phyloP scores from a whole-genome alignment of 2,888 invertebrate genomes.

The Troglohyphantes excavatus region DNA sequence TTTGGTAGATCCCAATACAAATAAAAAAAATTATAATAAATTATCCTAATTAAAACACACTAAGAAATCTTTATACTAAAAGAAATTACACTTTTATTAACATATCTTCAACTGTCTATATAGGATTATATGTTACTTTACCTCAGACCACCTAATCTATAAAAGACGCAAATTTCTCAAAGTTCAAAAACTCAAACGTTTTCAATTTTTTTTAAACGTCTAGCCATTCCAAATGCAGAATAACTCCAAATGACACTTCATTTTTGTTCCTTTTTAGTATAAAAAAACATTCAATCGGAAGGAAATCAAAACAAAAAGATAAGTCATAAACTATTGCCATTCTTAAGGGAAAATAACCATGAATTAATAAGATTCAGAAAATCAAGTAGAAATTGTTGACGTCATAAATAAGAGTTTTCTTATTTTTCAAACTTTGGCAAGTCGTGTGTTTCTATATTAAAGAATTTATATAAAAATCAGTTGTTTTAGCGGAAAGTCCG shows the following conservation, averaged over 20 bases:
- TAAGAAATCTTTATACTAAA: neutral
- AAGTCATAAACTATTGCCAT: slow-evolving; percentile 20
- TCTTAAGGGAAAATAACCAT: neutral
- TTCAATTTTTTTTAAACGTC: neutral
- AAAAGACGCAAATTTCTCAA: neutral
- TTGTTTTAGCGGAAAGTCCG: no score
- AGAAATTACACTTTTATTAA: no score
- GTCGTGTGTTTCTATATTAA: no score
- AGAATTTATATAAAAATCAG: no score
- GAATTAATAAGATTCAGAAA: no score
- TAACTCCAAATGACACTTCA: slow-evolving; percentile 7
- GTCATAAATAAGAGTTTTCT: no score
- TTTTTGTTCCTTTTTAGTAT: neutral
- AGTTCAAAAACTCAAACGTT: neutral
- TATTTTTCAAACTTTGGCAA: no score
- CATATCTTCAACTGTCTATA: neutral
- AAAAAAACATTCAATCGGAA: neutral
- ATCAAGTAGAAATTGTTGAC: no score
- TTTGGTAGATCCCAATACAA: neutral
- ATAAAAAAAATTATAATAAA: neutral
- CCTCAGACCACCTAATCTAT: slow-evolving; percentile 29
- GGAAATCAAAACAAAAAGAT: slow-evolving; percentile 45
- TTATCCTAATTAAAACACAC: neutral
- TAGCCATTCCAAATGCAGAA: slow-evolving; percentile 33
- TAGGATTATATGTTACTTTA: neutral